These are phyloP conservation scores for Percopsis transmontana DNA, from an alignment of 2,113 vertebrate species.

Conservation along the genomic window DNA sequence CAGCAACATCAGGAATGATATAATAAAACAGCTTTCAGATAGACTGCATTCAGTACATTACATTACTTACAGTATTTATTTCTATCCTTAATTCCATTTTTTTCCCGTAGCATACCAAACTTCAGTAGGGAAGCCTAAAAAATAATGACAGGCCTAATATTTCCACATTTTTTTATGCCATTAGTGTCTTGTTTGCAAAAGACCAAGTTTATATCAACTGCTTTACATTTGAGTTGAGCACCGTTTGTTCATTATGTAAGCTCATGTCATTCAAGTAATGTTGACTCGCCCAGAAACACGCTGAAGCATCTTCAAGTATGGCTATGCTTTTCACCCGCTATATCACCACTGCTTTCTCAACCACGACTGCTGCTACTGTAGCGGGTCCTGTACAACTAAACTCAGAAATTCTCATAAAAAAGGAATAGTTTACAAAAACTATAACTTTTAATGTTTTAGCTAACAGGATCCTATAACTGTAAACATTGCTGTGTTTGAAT, in stretches of 20 bases:
- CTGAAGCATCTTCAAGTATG: conserved; percentile 96
- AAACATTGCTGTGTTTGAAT: conserved; percentile 51
- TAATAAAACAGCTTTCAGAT: conserved; percentile 99
- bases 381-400: conserved; percentile 86
- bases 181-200: conserved; percentile 96
- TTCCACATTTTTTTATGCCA: conserved; percentile 81
- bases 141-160: conserved; percentile 80
- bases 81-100: conserved; percentile 82
- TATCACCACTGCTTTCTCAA: conserved; percentile 74
- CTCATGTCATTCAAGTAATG: conserved; percentile 97
- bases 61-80: conserved; percentile 99
- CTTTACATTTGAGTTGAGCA: conserved; percentile 85
- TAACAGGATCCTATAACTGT: conserved; percentile 75
- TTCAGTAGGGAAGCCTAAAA: conserved; percentile 81
- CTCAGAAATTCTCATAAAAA: conserved; percentile 72
- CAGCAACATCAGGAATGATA: conserved; percentile 99
- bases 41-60: conserved; percentile 99
- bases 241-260: conserved; percentile 82
- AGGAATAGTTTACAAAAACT: conserved; percentile 51
- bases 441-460: conserved; percentile 63
- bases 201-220: conserved; percentile 83
- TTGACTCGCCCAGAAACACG: conserved; percentile 86
- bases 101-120: conserved; percentile 84
- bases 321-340: conserved; percentile 89
- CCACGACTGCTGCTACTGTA: conserved; percentile 81